phyloP scores from a whole-genome alignment of 1,140 invertebrate species.

The Portunus trituberculatus region DNA sequence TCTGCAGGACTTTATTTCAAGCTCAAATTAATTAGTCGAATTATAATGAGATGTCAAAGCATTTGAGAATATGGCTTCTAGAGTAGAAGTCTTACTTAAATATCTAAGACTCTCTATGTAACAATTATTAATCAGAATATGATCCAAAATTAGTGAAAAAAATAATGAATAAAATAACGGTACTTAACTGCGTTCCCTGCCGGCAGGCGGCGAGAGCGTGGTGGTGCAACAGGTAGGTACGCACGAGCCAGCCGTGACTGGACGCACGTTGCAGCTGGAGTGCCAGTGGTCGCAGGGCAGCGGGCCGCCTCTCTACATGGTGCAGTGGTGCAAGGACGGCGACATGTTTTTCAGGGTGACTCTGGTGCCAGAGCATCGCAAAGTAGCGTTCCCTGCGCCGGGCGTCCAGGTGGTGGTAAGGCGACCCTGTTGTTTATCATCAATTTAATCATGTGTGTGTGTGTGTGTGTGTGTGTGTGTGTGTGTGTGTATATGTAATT shows the following conservation, averaged over 20 bases:
- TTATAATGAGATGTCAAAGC: too few species aligned
- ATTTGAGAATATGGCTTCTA: too few species aligned
- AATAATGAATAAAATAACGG: too few species aligned
- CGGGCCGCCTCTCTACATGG: conserved; percentile 52
- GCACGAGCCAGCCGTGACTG: background rate
- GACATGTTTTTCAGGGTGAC: conserved; percentile 51
- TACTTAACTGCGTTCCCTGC: background rate
- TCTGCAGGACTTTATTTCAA: too few species aligned
- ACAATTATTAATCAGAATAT: too few species aligned
- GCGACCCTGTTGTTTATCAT: background rate
- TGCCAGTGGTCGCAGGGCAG: conserved; percentile 57
- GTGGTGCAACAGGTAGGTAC: conserved; percentile 44
- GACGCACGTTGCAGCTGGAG: conserved; percentile 8
- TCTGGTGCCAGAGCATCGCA: background rate
- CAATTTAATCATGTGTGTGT: too few species aligned
- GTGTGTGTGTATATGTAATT: too few species aligned
- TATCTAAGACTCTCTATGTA: too few species aligned
- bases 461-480: too few species aligned
- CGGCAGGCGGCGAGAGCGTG: background rate
- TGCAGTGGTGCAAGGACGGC: conserved; percentile 64
- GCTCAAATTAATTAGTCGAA: too few species aligned
- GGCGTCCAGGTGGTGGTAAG: conserved; percentile 53
- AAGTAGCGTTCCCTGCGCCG: background rate
- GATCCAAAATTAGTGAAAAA: too few species aligned
- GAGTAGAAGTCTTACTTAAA: too few species aligned